A percentile compares a stretch with the other conserved stretches of the same genome.
These are phyloP conservation scores for Pithys albifrons DNA, from an alignment of 2,113 vertebrate genomes.

Conservation along the genomic window DNA sequence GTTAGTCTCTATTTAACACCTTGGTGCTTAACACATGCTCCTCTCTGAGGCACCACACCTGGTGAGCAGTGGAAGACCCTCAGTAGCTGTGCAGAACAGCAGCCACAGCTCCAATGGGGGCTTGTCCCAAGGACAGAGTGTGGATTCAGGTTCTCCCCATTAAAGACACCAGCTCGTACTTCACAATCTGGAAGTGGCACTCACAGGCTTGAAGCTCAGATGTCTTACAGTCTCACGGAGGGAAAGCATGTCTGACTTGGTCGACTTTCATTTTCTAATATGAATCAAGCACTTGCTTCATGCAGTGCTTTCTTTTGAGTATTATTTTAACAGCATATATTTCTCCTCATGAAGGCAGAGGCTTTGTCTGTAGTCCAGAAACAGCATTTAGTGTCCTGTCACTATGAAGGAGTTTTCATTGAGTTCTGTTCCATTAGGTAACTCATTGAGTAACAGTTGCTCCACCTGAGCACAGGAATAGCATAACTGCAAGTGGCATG, in stretches of 20 bases:
- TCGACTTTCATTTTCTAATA: neutral
- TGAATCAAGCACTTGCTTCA: neutral
- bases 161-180: neutral
- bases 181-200: fast-evolving
- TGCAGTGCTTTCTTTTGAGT: neutral
- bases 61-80: neutral
- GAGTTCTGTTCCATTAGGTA: neutral
- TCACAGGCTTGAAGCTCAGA: neutral
- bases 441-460: neutral
- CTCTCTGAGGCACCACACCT: neutral
- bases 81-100: neutral
- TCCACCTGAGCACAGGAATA: neutral
- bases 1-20: neutral
- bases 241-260: neutral
- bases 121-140: fast-evolving
- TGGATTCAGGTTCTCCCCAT: neutral
- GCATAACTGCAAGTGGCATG: fast-evolving
- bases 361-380: neutral
- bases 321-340: neutral
- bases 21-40: neutral
- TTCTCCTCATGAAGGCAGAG: neutral
- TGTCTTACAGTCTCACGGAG: neutral
- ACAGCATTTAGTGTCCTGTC: neutral
- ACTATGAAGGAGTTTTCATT: neutral
- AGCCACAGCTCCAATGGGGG: fast-evolving